Evolutionary conservation across 2,797 vertebrate genomes (phyloP).

Genomic region (Peromyscus attwateri): DNA sequence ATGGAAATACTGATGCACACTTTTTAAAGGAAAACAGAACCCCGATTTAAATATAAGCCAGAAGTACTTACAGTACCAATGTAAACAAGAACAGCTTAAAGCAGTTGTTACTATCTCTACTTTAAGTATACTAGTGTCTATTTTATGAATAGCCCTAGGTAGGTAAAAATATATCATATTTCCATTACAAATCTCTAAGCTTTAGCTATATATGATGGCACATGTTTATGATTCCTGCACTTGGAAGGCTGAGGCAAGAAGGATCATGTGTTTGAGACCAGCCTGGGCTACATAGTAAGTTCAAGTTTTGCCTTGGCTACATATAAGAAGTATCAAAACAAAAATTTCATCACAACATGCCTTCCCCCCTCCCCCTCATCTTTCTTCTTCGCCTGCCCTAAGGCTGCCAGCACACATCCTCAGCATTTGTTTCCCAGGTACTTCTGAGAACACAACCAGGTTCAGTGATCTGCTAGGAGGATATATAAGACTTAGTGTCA

Average conservation of each 20-base stretch:
- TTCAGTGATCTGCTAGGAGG: neutral
- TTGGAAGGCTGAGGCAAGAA: neutral
- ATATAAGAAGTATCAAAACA: neutral
- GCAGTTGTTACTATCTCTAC: neutral
- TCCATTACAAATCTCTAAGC: neutral
- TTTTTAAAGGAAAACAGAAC: constrained; percentile 53
- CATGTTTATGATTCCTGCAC: neutral
- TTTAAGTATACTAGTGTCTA: neutral
- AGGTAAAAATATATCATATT: constrained; percentile 18
- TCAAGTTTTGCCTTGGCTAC: neutral
- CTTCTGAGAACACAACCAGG: neutral
- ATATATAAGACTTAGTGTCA: neutral
- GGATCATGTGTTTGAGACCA: neutral
- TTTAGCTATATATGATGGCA: neutral
- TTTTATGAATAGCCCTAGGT: constrained; percentile 25
- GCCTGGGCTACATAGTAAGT: neutral
- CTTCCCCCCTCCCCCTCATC: neutral
- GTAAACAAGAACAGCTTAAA: neutral
- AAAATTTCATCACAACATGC: neutral
- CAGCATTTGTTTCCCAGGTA: neutral
- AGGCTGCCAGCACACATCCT: neutral
- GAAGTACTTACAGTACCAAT: neutral
- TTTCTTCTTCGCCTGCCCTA: neutral
- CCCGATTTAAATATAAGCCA: constrained; percentile 8
- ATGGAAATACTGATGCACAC: neutral